Evolutionary conservation across 2,888 invertebrate species (phyloP), one percentile per base, ranked within the genome.

Genomic region (Sesia bembeciformis): DNA sequence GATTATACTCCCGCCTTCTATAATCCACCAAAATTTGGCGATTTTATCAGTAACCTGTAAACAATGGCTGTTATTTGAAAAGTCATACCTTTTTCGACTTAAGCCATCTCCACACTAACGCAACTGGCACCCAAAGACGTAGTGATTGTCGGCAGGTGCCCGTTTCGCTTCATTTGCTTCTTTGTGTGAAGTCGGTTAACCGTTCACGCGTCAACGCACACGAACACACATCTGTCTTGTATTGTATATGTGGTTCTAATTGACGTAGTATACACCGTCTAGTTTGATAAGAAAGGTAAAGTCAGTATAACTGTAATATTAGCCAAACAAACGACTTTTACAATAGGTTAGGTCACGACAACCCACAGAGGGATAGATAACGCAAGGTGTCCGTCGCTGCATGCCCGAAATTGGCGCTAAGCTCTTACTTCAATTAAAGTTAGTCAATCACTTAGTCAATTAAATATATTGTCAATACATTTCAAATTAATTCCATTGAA

Each of bases 121-220:
- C 40, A 39, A 4, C 40, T 5, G 40, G 40, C 59, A 50, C 49
- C 52, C 61, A 40, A 40, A 58, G 54, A 56, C 56, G 56, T 58
- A 53, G 59, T 60, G 71, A 69, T 72, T 66, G 52, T 54, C 57
- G 59, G 69, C 74, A 75, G 74, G 72, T 72, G 74, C 56, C 62
- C 5, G 60, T 62, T 59, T 43, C 70, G 65, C 65, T 61, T 67
- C 69, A 74, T 74, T 64, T 68, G 62, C 55, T 56, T 60, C 52
- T 49, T 53, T 58, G 52, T 57, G 57, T 57, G 55, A 52, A 54
- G 54, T 55, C 56, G 56, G 57, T 54, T 51, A 57, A 23, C 53
- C 58, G 43, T 56, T 53, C 67, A 62, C 64, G 63, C 66, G 62
- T 54, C 55, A 60, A 55, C 56, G 61, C 57, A 56, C 61, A 59